Evolutionary conservation across 2,797 vertebrate species (phyloP).

Genomic region (Lagocephalus sceleratus): DNA sequence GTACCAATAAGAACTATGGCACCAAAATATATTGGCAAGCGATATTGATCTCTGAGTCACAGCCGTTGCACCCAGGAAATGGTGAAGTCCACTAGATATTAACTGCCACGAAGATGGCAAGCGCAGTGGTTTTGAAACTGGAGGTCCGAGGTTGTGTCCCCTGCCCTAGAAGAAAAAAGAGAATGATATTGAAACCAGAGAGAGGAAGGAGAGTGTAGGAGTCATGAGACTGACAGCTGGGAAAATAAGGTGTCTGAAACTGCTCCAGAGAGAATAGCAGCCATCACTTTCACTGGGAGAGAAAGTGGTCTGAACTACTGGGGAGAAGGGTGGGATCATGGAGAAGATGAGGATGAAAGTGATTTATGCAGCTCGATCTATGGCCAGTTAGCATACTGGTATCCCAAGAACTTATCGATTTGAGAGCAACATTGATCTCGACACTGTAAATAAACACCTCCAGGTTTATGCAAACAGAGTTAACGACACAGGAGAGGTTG

Average conservation of each 20-base stretch:
- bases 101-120: constrained; percentile 18
- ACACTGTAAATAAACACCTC: constrained; percentile 61
- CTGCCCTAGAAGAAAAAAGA: not conserved
- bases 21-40: not conserved
- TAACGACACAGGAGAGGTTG: constrained; percentile 39
- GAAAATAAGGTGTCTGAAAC: constrained; percentile 18
- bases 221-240: constrained; percentile 11
- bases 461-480: constrained; percentile 49
- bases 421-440: constrained; percentile 52
- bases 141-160: not conserved
- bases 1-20: no score
- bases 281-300: constrained; percentile 35
- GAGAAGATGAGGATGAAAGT: constrained; percentile 26
- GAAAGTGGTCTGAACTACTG: constrained; percentile 35
- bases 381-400: constrained; percentile 39
- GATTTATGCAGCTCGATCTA: constrained; percentile 57
- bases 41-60: constrained; percentile 14
- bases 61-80: constrained; percentile 21
- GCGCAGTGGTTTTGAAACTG: constrained; percentile 7
- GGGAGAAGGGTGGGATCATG: constrained; percentile 25
- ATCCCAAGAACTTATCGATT: constrained; percentile 63
- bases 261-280: constrained; percentile 21
- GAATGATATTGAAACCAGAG: not conserved
- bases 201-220: not conserved
- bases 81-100: constrained; percentile 15